A percentile compares a stretch with the other conserved stretches of the same genome.
Conservation (phyloP, 2,797 vertebrate species). For the Acanthis flammea region DNA sequence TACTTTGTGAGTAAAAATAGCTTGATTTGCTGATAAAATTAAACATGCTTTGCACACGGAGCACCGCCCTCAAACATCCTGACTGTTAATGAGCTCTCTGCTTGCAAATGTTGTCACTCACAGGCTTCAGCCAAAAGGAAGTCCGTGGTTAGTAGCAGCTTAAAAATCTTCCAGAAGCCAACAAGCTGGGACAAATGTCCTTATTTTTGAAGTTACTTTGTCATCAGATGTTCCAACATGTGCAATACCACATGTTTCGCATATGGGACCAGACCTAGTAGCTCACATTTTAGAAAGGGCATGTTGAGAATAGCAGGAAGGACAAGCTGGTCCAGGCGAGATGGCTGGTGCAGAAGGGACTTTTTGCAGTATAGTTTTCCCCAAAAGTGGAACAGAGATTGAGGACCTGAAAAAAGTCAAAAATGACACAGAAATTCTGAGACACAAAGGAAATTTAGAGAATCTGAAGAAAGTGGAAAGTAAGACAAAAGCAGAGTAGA, state of each 20-base stretch:
- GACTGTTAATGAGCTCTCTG: conserved; percentile 10
- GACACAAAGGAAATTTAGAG: neutral
- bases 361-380: neutral
- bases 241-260: neutral
- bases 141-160: neutral
- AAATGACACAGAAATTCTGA: neutral
- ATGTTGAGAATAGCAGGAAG: neutral
- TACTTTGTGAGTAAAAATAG: conserved; percentile 41
- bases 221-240: neutral
- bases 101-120: neutral
- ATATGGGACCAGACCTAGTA: neutral
- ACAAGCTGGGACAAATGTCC: neutral
- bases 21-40: conserved; percentile 58
- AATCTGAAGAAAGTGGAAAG: neutral
- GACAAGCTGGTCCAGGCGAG: fast-evolving
- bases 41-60: conserved; percentile 22
- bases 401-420: neutral
- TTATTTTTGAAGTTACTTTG: conserved; percentile 1
- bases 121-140: conserved; percentile 47
- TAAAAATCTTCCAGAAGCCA: neutral
- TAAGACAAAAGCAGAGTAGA: neutral
- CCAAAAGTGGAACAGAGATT: neutral
- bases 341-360: neutral
- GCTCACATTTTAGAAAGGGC: neutral
- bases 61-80: conserved; percentile 9